phyloP scores from a whole-genome alignment of 2,888 invertebrate species.

The Apamea anceps region DNA sequence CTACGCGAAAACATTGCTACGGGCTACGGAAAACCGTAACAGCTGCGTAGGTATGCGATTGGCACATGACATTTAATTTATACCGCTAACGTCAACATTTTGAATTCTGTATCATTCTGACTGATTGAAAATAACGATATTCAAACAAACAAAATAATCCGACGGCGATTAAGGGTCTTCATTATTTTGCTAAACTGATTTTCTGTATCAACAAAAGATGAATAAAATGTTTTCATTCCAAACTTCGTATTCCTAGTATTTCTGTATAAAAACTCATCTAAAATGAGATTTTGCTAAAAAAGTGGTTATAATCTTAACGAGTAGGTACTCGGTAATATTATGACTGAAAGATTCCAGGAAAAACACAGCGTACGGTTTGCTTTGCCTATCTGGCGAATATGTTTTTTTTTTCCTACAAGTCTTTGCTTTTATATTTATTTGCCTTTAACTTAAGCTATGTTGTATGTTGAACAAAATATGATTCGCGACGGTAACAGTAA shows the following conservation, averaged over 20 bases:
- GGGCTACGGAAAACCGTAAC: conserved; percentile 27
- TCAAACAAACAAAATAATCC: conserved; percentile 12
- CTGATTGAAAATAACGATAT: background rate
- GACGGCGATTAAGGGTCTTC: background rate
- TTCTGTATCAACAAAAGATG: background rate
- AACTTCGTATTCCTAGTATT: background rate
- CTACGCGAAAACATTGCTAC: conserved; percentile 22
- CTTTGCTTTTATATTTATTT: background rate
- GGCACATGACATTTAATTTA: conserved; percentile 4
- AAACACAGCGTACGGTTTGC: background rate
- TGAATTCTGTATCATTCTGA: background rate
- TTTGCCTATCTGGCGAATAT: background rate
- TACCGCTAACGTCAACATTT: background rate
- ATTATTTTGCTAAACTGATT: conserved; percentile 19
- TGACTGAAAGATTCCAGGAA: background rate
- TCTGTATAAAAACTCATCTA: conserved; percentile 2
- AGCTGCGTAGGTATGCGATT: background rate
- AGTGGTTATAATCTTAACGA: background rate
- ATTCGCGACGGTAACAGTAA: no score
- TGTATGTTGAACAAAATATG: no score
- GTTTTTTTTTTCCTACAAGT: background rate
- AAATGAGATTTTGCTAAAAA: background rate
- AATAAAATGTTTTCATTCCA: background rate
- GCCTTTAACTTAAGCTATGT: no score
- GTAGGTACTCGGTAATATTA: background rate